Evolutionary conservation across 1,140 invertebrate genomes (phyloP), one percentile per base, ranked within the genome.

Genomic region (Drosophila sturtevanti): DNA sequence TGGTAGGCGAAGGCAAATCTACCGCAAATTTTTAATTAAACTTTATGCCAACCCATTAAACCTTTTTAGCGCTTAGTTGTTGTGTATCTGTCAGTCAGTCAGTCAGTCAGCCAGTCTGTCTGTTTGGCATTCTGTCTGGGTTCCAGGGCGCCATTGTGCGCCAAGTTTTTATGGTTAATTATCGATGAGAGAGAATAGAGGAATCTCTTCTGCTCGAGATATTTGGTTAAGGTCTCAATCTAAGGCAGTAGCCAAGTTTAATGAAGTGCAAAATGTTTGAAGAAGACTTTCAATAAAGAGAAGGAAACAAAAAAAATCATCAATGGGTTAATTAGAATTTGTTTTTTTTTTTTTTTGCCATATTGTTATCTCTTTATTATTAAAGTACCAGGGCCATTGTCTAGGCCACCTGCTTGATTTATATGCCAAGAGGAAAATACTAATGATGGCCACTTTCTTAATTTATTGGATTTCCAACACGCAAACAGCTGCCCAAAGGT

Each of bases 131-230:
- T 0, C 12, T 16, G 12, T 5, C 24, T 22, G 35, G 44, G 22
- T 5, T 11, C 9, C 7, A 9, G 18, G 3, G 27, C 14, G 41
- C 75, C 73, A 68, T 82, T 86, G 84, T 81, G 68, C 69, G 84
- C 44, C 67, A 79, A 86, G 72, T 78, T 86, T 79, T 77, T 87
- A 84, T 69, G 82, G 82, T 82, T 89, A 89, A 86, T 86, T 86
- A 86, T 87, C 84, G 79, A 86, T 86, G 79, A 87, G 72, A 60
- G 69, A 48, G 63, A 51, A 44, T 52, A 31, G 12, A 27, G 44
- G 44, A 52, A 65, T 55, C 31, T 48, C 41, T 21, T 21, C 41
- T 48, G 41, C 18, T 48, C n/a, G 64, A 51, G 41, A 63, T 63
- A 51, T 35, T 41, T 61, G 37, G 66, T 68, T 48, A 56, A 60